Conservation (phyloP, 1,140 invertebrate species). For the Drosophila virilis region DNA sequence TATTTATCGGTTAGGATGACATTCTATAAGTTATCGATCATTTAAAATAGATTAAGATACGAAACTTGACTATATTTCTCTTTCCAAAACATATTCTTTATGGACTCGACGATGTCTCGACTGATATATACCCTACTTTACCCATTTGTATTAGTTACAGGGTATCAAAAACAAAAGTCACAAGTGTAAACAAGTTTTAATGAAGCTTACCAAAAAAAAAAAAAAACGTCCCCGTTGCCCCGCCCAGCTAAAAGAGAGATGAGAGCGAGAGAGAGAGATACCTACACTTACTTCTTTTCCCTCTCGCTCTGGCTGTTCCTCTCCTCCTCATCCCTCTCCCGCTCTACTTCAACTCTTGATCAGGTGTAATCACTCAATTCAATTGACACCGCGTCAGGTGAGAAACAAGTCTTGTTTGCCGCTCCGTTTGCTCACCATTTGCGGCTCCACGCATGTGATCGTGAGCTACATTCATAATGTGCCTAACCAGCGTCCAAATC, state of each 20-base stretch:
- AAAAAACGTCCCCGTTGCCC: conserved; percentile 1
- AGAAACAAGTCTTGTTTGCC: conserved; percentile 37
- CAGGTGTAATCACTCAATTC: conserved; percentile 72
- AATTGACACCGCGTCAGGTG: conserved; percentile 44
- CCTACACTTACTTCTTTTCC: conserved; percentile 4
- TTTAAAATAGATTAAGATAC: too few relatives aligned
- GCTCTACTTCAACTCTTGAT: neutral
- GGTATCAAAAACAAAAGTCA: neutral
- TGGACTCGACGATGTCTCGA: neutral
- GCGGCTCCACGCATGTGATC: conserved; percentile 48
- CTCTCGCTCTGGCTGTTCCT: conserved; percentile 5
- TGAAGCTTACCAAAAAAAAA: conserved; percentile 20
- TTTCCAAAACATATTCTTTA: too few relatives aligned
- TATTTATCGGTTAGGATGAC: too few relatives aligned
- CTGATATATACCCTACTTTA: neutral
- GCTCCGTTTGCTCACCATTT: conserved; percentile 47
- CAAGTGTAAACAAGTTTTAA: conserved; percentile 16
- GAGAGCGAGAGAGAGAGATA: neutral
- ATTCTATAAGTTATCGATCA: too few relatives aligned
- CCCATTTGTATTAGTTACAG: neutral
- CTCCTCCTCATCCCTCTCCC: neutral
- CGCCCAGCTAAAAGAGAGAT: neutral
- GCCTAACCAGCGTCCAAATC: conserved; percentile 22
- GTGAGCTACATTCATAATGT: conserved; percentile 69
- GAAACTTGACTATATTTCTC: too few relatives aligned